Percentiles rank a stretch among this genome's conserved stretches.
Evolutionary conservation across 2,888 invertebrate species (phyloP).

Genomic region (Melieria crassipennis): DNA sequence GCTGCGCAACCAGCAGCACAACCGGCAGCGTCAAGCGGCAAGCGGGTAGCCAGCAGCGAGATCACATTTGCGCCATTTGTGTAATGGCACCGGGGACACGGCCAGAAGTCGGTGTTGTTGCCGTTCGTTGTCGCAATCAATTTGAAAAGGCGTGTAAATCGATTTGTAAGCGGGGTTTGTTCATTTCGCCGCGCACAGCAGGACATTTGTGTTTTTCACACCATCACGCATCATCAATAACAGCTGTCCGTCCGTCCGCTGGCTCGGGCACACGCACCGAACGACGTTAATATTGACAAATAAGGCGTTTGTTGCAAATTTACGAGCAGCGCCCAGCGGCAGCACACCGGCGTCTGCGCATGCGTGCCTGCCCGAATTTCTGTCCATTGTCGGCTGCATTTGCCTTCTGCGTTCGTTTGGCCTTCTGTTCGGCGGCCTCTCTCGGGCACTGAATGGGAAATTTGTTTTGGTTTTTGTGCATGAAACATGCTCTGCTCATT

Average conservation of each 20-base stretch:
- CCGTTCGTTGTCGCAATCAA: constrained; percentile 32
- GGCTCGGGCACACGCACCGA: background rate
- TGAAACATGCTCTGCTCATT: constrained; percentile 21
- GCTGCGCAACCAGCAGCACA: constrained; percentile 21
- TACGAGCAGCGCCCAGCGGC: constrained; percentile 9
- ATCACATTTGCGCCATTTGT: background rate
- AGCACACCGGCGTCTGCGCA: constrained; percentile 8
- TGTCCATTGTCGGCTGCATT: background rate
- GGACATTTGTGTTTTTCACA: constrained; percentile 37
- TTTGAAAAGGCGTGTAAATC: constrained; percentile 63
- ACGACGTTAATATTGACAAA: background rate
- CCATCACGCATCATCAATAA: background rate
- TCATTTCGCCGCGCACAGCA: constrained; percentile 42
- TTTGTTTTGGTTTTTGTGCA: constrained; percentile 24
- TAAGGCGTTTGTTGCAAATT: constrained; percentile 16
- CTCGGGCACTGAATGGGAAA: background rate
- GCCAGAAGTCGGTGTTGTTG: background rate
- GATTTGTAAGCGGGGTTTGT: constrained; percentile 53
- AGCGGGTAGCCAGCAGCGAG: too few relatives aligned
- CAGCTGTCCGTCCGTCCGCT: too few relatives aligned
- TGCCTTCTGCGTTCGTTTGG: constrained; percentile 22
- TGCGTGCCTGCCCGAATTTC: constrained; percentile 1
- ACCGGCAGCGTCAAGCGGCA: background rate
- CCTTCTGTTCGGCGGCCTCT: constrained; percentile 10
- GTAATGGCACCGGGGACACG: constrained; percentile 4